Percentiles rank a stretch among this genome's conserved stretches.
Conservation (phyloP, 2,888 invertebrate species). For the Ditula angustiorana region DNA sequence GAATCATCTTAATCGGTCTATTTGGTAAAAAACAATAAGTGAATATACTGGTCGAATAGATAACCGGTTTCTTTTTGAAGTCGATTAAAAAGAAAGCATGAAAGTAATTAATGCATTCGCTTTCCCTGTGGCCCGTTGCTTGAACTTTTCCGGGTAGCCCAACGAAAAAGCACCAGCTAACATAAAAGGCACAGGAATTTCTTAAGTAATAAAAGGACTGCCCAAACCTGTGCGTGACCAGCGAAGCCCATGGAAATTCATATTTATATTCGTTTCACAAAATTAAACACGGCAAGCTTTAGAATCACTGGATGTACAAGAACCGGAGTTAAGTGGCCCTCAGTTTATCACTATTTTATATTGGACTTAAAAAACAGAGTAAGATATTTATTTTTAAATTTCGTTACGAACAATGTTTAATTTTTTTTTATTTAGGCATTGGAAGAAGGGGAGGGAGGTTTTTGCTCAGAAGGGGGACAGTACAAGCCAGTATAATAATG, state of each 20-base stretch:
- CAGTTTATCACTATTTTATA: not conserved
- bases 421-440: too few relatives aligned
- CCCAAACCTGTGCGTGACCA: conserved; percentile 73
- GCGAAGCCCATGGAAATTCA: conserved; percentile 66
- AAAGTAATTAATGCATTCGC: conserved; percentile 40
- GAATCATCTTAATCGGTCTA: too few relatives aligned
- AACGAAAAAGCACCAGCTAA: conserved; percentile 75
- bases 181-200: conserved; percentile 75
- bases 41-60: too few relatives aligned
- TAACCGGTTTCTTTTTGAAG: too few relatives aligned
- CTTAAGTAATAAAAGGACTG: conserved; percentile 71
- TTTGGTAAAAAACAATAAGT: too few relatives aligned
- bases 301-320: conserved; percentile 36
- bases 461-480: too few relatives aligned
- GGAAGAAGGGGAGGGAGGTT: too few relatives aligned
- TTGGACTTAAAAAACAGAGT: not conserved
- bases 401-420: too few relatives aligned
- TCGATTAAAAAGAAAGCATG: too few relatives aligned
- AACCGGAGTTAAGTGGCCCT: not conserved
- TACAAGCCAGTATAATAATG: too few relatives aligned
- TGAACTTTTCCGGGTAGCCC: conserved; percentile 70
- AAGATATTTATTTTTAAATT: not conserved
- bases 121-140: conserved; percentile 55
- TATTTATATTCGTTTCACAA: conserved; percentile 69
- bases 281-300: conserved; percentile 50